Base-by-base conservation (phyloP, 1,140 invertebrate genomes). In the Antheraea mylitta region DNA sequence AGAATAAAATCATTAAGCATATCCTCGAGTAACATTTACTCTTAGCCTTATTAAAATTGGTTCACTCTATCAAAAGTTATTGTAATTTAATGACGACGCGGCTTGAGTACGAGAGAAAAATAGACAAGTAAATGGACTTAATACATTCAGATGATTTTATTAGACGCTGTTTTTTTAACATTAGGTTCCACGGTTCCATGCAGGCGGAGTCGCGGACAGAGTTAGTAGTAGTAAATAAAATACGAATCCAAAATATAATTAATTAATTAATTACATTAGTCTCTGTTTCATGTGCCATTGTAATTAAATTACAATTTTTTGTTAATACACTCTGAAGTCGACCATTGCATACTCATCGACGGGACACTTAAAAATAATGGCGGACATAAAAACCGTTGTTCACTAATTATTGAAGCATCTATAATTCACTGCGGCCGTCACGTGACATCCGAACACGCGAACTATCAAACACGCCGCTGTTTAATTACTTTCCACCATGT, bases 371-470 rank as follows among this genome's bases (percentile, higher is more conserved):
- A 68, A 63, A 59, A 18, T 71, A 71, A 71, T 68, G 66, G 62
- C 22, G 81, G 80, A 78, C 82, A 82, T 82, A 73, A 73, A 73
- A 67, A 70, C 65, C 65, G 22, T 22, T 85, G 85, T 84, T 79
- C 53, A 60, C 65, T 73, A 70, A 73, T 73, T 66, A 72, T 62
- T 10, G 48, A 18, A 16, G 58, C 37, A 36, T 75, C 83, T 76
- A 83, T 85, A 85, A 83, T 76, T 83, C 80, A 79, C 74, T 66
- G 38, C 18, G 66, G 73, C 73, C 53, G 75, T 75, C 76, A 75
- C 68, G 19, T 73, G 68, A 72, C 81, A 80, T 76, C 75, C 76
- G 58, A 78, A 69, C 78, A 72, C 79, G 75, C 76, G 30, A 78
- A 71, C 64, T 38, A 70, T 74, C 75, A 70, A 80, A 82, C 74